Evolutionary conservation across 1,140 invertebrate species (phyloP).

Genomic region (Chymomyza costata): DNA sequence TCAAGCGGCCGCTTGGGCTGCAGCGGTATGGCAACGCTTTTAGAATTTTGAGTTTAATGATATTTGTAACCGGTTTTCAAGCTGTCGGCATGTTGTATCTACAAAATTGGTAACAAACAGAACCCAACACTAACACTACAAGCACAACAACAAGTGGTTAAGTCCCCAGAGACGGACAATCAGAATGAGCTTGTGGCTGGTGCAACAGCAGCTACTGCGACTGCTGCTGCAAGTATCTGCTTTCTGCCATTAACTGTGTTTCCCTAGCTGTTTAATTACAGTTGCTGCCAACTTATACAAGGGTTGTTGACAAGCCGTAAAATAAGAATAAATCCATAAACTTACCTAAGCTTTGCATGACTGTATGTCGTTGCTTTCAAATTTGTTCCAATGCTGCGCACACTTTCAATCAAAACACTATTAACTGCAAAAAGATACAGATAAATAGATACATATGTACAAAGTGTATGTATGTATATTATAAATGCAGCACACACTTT

Average conservation of each 20-base stretch:
- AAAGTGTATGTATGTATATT: too few relatives aligned
- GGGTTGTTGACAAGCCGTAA: too few relatives aligned
- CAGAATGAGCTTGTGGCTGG: slow-evolving; percentile 28
- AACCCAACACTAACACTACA: too few relatives aligned
- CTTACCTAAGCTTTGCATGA: too few relatives aligned
- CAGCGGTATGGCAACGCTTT: slow-evolving; percentile 40
- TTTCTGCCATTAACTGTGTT: too few relatives aligned
- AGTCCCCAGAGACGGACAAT: slow-evolving; percentile 61
- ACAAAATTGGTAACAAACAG: slow-evolving; percentile 29
- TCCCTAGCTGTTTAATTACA: slow-evolving; percentile 21
- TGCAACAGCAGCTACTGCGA: slow-evolving; percentile 14
- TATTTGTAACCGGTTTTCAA: slow-evolving; percentile 61
- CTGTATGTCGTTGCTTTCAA: too few relatives aligned
- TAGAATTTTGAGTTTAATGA: slow-evolving; percentile 66
- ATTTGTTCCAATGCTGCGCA: slow-evolving; percentile 46
- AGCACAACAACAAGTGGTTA: slow-evolving; percentile 37
- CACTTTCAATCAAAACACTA: slow-evolving; percentile 23
- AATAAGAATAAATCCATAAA: too few relatives aligned
- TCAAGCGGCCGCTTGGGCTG: too few relatives aligned
- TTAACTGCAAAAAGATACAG: slow-evolving; percentile 58
- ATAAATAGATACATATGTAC: too few relatives aligned
- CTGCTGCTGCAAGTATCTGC: too few relatives aligned
- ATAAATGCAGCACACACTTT: slow-evolving; percentile 51
- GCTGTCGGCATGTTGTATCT: not conserved
- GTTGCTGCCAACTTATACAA: too few relatives aligned